Percentiles rank a stretch among this genome's conserved stretches.
These are phyloP conservation scores for Steinernema hermaphroditum DNA, from an alignment of 2,888 invertebrate species.

Conservation along the genomic window DNA sequence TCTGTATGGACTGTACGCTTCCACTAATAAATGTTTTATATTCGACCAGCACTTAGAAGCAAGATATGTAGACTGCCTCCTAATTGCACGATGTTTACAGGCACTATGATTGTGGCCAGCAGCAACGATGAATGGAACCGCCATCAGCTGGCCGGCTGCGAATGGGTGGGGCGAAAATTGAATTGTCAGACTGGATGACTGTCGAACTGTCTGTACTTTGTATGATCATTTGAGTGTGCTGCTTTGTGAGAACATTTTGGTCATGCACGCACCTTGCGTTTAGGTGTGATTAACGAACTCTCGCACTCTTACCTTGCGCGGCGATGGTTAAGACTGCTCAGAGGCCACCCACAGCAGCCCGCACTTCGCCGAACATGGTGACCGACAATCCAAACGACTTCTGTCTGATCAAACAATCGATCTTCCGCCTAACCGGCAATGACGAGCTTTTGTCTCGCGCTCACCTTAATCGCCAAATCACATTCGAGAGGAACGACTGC, in stretches of 20 bases:
- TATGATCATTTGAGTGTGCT: too few species aligned
- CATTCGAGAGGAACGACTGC: neutral
- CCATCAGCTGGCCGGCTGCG: too few species aligned
- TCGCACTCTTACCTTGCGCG: neutral
- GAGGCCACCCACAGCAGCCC: neutral
- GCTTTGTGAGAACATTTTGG: neutral
- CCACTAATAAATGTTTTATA: too few species aligned
- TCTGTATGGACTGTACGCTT: too few species aligned
- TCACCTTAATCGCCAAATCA: neutral
- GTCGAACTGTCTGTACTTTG: too few species aligned
- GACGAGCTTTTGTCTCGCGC: neutral
- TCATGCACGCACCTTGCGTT: conserved; percentile 22
- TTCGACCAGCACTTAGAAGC: too few species aligned
- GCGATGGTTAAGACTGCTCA: neutral
- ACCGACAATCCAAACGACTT: neutral
- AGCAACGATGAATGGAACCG: too few species aligned
- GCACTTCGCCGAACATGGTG: neutral
- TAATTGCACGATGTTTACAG: too few species aligned
- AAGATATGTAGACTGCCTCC: too few species aligned
- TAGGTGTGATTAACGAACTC: neutral
- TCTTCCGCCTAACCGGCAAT: neutral
- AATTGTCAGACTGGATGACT: too few species aligned
- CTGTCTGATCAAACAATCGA: conserved; percentile 21
- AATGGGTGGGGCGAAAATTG: too few species aligned
- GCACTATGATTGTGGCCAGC: too few species aligned